Conservation (phyloP, 2,113 vertebrate genomes). For the Excalfactoria chinensis region DNA sequence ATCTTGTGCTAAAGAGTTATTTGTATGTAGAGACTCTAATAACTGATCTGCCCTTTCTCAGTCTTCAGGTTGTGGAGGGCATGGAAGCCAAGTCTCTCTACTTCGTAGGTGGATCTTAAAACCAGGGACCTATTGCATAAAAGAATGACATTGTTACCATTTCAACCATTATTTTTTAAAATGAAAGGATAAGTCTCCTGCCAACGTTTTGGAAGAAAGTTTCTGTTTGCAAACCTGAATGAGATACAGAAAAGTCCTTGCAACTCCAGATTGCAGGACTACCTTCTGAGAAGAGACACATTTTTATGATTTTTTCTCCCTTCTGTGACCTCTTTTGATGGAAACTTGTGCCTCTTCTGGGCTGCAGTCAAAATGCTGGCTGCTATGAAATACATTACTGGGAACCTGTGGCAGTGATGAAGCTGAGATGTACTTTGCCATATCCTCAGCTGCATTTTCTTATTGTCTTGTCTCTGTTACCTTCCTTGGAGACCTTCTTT, state of each 20-base stretch:
- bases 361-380: not conserved
- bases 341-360: not conserved
- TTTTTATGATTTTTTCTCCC: not conserved
- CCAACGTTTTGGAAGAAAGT: not conserved
- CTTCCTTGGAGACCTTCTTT: not conserved
- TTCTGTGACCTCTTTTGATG: not conserved
- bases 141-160: not conserved
- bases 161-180: not conserved
- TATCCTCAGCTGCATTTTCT: not conserved
- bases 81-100: not conserved
- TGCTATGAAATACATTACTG: not conserved
- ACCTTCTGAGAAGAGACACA: not conserved
- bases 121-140: not conserved
- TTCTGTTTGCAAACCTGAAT: not conserved
- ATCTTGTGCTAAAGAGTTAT: not conserved
- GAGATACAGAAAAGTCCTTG: not conserved
- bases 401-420: not conserved
- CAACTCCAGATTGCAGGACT: not conserved
- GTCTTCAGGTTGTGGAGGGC: not conserved
- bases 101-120: not conserved
- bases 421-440: rapidly evolving
- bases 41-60: not conserved
- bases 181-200: not conserved
- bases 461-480: not conserved
- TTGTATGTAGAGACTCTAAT: not conserved